Evolutionary conservation across 2,113 vertebrate species (phyloP).

Genomic region (Tragelaphus strepsiceros): DNA sequence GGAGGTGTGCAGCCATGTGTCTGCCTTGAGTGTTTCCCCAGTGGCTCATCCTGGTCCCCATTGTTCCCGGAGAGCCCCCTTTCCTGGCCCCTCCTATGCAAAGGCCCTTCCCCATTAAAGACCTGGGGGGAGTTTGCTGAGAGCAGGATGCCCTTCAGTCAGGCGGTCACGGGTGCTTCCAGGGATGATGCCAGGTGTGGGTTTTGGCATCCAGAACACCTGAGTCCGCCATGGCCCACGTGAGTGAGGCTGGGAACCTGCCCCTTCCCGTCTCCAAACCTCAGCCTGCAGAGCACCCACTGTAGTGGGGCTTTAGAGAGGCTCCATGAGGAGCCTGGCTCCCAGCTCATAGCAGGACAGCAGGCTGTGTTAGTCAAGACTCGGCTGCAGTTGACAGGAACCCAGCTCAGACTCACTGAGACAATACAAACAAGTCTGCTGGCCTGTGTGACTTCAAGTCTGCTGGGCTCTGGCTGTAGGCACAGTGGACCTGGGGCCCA

Average conservation of each 20-base stretch:
- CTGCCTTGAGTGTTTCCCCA: background rate
- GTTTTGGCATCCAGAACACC: background rate
- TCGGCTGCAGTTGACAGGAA: background rate
- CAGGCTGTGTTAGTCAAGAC: background rate
- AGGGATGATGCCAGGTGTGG: background rate
- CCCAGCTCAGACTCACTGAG: background rate
- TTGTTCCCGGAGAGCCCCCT: background rate
- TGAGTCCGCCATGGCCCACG: too few species aligned
- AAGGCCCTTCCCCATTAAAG: background rate
- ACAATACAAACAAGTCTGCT: background rate
- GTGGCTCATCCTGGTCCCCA: background rate
- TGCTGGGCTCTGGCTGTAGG: background rate
- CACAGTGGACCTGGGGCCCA: background rate
- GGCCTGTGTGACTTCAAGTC: background rate
- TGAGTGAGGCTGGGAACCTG: background rate
- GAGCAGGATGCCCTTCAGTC: background rate
- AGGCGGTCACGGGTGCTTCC: background rate
- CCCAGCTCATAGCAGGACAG: background rate
- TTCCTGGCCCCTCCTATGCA: background rate
- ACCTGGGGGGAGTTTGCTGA: background rate
- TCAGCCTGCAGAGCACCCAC: background rate
- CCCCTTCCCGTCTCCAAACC: background rate
- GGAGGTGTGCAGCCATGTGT: rapidly evolving
- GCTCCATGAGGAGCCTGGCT: rapidly evolving
- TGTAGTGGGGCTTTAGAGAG: background rate